These are phyloP conservation scores for Cyprinodon tularosa DNA, from an alignment of 2,113 vertebrate genomes.

Conservation along the genomic window DNA sequence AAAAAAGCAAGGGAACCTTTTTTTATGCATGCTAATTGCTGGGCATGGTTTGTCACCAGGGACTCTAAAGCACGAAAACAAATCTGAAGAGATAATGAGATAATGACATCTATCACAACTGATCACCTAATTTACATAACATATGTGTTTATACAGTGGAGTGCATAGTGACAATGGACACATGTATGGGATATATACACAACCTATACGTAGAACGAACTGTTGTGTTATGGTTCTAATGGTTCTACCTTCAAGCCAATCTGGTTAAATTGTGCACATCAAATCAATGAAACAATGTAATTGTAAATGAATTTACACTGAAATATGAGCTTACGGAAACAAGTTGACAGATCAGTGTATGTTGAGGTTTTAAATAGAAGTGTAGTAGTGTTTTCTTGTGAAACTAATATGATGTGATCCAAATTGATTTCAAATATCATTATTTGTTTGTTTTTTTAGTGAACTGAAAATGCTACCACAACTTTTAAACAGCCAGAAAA, in stretches of 20 bases:
- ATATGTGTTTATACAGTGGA: not conserved
- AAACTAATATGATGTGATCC: constrained; percentile 7
- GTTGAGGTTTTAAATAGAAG: constrained; percentile 18
- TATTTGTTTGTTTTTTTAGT: not conserved
- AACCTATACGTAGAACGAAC: not conserved
- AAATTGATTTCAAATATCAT: not conserved
- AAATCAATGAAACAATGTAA: constrained; percentile 25
- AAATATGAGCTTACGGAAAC: constrained; percentile 3
- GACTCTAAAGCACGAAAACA: too few relatives aligned
- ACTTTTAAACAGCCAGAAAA: constrained; percentile 24
- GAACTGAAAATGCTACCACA: constrained; percentile 13
- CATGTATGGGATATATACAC: not conserved
- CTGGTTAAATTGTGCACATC: constrained; percentile 13
- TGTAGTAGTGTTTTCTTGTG: constrained; percentile 31
- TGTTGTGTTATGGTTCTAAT: not conserved
- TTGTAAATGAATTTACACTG: constrained; percentile 15
- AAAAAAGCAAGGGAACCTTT: too few relatives aligned
- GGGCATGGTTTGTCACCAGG: too few relatives aligned
- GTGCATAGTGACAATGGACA: not conserved
- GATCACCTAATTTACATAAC: not conserved
- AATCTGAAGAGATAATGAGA: too few relatives aligned
- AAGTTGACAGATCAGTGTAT: constrained; percentile 19
- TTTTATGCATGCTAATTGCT: too few relatives aligned
- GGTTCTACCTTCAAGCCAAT: not conserved
- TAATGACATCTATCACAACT: too few relatives aligned